These are phyloP conservation scores for Drosophila lacertosa DNA, from an alignment of 1,140 invertebrate species.

Conservation along the genomic window DNA sequence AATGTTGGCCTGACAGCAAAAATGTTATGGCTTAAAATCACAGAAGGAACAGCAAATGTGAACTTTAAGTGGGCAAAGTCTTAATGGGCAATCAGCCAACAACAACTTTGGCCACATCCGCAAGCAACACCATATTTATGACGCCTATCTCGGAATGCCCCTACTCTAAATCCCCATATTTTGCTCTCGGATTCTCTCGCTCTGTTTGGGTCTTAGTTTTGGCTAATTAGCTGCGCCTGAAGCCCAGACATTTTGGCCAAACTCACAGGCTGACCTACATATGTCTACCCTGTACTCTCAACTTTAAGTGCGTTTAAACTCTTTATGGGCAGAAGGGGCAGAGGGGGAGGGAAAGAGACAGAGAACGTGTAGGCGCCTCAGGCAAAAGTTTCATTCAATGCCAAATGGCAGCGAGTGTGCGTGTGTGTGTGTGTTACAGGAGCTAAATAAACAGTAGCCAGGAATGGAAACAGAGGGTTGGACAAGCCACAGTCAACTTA, in stretches of 20 bases:
- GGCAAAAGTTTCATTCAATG: constrained; percentile 53
- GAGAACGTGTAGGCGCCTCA: constrained; percentile 2
- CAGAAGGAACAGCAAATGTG: constrained; percentile 1
- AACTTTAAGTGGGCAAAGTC: constrained; percentile 3
- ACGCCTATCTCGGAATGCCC: neutral
- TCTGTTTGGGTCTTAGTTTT: constrained; percentile 14
- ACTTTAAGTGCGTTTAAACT: constrained; percentile 46
- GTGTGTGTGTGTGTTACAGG: constrained; percentile 5
- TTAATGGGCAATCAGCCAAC: constrained; percentile 49
- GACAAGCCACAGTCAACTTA: constrained; percentile 39
- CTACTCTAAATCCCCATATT: neutral
- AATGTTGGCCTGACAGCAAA: neutral
- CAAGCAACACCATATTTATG: constrained; percentile 46
- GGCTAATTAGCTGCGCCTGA: constrained; percentile 57
- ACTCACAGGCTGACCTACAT: constrained; percentile 47
- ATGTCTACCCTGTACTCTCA: constrained; percentile 1
- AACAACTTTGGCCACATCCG: constrained; percentile 35
- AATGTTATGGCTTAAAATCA: neutral
- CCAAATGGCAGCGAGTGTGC: constrained; percentile 33
- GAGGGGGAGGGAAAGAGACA: neutral
- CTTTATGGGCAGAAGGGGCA: constrained; percentile 27
- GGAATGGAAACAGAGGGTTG: neutral
- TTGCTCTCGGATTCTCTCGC: neutral
- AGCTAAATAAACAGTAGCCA: constrained; percentile 2
- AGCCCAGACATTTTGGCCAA: constrained; percentile 31